Evolutionary conservation across 2,888 invertebrate species (phyloP).

Genomic region (Agrochola circellaris): DNA sequence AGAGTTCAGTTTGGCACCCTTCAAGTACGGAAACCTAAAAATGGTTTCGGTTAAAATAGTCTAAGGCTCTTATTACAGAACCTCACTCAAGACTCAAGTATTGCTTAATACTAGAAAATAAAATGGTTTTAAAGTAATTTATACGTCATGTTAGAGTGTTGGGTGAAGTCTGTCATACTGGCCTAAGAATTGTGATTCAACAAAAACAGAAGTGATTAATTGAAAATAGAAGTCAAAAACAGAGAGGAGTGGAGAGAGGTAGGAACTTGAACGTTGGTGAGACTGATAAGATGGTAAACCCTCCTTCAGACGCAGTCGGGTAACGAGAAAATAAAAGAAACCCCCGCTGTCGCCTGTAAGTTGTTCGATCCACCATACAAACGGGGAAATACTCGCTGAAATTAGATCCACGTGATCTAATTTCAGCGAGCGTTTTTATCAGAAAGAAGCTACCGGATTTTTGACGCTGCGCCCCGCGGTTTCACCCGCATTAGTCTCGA

Average conservation of each 20-base stretch:
- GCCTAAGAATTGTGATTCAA: neutral
- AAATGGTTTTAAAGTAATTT: too few relatives aligned
- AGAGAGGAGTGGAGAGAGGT: neutral
- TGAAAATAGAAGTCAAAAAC: neutral
- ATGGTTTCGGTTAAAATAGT: neutral
- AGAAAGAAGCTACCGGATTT: conserved; percentile 28
- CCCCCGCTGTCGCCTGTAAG: neutral
- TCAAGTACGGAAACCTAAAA: neutral
- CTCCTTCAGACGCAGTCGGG: neutral
- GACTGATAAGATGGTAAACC: neutral
- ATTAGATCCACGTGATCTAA: conserved; percentile 58
- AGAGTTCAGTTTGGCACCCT: too few relatives aligned
- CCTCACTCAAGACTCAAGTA: too few relatives aligned
- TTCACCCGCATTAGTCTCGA: too few relatives aligned
- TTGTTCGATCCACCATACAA: conserved; percentile 12
- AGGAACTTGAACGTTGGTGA: neutral
- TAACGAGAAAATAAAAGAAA: neutral
- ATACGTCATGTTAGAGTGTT: too few relatives aligned
- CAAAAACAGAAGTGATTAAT: neutral
- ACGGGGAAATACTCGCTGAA: conserved; percentile 57
- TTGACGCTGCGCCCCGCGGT: neutral
- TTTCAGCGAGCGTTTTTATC: too few relatives aligned
- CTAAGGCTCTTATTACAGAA: too few relatives aligned
- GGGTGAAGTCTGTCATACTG: too few relatives aligned
- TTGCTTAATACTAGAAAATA: too few relatives aligned